These are phyloP conservation scores for Megalops cyprinoides DNA, from an alignment of 2,797 vertebrate species.

Conservation along the genomic window DNA sequence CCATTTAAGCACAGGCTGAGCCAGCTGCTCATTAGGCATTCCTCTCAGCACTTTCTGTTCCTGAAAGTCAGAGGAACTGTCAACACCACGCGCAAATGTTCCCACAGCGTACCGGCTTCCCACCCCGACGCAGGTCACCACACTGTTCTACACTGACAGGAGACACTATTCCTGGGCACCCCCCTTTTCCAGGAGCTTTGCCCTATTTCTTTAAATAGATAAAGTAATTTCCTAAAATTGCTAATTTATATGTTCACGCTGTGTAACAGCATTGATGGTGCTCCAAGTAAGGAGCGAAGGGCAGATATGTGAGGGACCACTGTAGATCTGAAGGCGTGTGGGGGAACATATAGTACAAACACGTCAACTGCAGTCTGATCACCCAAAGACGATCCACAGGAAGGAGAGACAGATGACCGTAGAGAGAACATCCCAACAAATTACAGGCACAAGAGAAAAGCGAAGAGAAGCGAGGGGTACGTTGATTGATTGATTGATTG, in stretches of 20 bases:
- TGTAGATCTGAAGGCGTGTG: neutral
- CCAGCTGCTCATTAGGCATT: too few species aligned
- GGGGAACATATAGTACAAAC: conserved; percentile 3
- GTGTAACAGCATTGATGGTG: neutral
- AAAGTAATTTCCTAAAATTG: neutral
- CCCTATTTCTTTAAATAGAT: neutral
- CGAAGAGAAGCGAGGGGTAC: neutral
- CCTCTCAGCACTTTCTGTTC: neutral
- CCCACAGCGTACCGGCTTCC: neutral
- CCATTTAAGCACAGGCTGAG: too few species aligned
- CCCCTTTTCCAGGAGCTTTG: neutral
- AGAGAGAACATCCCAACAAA: neutral
- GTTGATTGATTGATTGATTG: conserved; percentile 15
- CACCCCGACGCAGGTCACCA: neutral
- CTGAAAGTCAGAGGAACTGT: neutral
- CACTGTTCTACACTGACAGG: neutral
- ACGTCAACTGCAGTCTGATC: neutral
- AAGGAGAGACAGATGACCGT: too few species aligned
- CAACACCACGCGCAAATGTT: neutral
- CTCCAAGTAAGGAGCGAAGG: neutral
- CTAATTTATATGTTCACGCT: neutral
- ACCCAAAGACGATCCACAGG: too few species aligned
- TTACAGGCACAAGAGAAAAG: neutral
- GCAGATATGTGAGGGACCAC: neutral
- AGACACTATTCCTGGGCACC: neutral